Percentiles rank a stretch among this genome's conserved stretches.
Conservation (phyloP, 2,888 invertebrate species). For the Cartodere bifasciata region DNA sequence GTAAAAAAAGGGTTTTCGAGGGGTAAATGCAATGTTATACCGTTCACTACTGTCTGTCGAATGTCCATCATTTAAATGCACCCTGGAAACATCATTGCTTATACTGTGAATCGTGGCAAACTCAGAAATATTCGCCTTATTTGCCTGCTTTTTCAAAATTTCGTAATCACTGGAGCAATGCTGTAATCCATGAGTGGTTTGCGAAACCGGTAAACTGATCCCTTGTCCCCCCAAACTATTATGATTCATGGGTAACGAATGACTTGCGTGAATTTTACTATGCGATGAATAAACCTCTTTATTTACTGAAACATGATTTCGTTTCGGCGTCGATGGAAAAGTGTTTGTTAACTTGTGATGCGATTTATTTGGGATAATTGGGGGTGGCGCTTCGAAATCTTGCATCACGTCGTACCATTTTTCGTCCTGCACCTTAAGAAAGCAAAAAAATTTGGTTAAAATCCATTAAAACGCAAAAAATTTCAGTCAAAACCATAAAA, state of each 20-base stretch:
- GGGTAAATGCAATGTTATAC: no score
- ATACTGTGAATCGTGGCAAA: constrained; percentile 23
- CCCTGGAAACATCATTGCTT: constrained; percentile 22
- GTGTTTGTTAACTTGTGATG: constrained; percentile 25
- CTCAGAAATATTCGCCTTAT: constrained; percentile 27
- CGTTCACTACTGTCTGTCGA: constrained; percentile 41
- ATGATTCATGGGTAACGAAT: constrained; percentile 34
- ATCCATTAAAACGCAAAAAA: no score
- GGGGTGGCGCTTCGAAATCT: constrained; percentile 42
- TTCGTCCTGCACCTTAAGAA: no score
- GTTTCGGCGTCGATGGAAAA: constrained; percentile 32
- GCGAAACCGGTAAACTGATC: constrained; percentile 32
- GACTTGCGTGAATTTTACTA: constrained; percentile 33
- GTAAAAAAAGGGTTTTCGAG: no score
- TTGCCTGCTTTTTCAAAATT: constrained; percentile 27
- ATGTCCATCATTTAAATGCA: constrained; percentile 38
- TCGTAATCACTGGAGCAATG: constrained; percentile 32
- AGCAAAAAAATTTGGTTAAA: no score
- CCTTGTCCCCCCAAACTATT: no score
- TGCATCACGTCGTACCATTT: constrained; percentile 47
- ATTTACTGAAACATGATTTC: no score
- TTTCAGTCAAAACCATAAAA: no score
- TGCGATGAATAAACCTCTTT: no score
- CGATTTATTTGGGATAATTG: constrained; percentile 33
- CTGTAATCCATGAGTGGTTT: constrained; percentile 25